Percentiles rank a stretch among this genome's conserved stretches.
Evolutionary conservation across 2,888 invertebrate genomes (phyloP).

Genomic region (Endomychus coccineus): DNA sequence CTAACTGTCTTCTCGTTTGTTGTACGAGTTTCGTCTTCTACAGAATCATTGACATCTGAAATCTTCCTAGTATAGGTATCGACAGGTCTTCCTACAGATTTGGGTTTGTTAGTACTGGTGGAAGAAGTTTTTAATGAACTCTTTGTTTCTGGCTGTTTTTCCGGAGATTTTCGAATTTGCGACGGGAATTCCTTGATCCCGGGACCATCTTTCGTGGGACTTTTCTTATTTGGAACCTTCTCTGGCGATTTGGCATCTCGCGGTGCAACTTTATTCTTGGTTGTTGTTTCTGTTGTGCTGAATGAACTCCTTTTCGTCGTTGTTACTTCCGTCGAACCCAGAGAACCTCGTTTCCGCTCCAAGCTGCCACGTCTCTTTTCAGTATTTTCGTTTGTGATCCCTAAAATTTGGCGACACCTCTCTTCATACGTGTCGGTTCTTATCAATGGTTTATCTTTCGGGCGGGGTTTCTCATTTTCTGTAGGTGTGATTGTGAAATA

Average conservation of each 20-base stretch:
- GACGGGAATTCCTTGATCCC: slow-evolving; percentile 14
- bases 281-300: not conserved
- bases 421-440: slow-evolving; percentile 68
- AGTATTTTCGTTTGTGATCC: slow-evolving; percentile 47
- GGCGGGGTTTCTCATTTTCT: slow-evolving; percentile 30
- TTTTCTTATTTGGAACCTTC: slow-evolving; percentile 12
- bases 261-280: slow-evolving; percentile 7
- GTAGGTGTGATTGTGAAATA: slow-evolving; percentile 26
- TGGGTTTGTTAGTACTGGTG: too few species aligned
- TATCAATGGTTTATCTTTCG: slow-evolving; percentile 51
- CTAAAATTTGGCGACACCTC: slow-evolving; percentile 61
- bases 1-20: too few species aligned
- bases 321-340: not conserved
- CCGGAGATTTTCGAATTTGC: slow-evolving; percentile 5
- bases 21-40: too few species aligned
- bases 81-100: too few species aligned
- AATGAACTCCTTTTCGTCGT: not conserved
- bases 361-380: slow-evolving; percentile 24
- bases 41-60: too few species aligned
- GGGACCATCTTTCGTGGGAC: too few species aligned
- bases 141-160: slow-evolving; percentile 10
- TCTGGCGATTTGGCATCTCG: slow-evolving; percentile 11
- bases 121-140: too few species aligned
- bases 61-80: too few species aligned
- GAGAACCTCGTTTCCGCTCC: slow-evolving; percentile 12